phyloP scores from a whole-genome alignment of 1,140 invertebrate species.

The Saccostrea echinata region DNA sequence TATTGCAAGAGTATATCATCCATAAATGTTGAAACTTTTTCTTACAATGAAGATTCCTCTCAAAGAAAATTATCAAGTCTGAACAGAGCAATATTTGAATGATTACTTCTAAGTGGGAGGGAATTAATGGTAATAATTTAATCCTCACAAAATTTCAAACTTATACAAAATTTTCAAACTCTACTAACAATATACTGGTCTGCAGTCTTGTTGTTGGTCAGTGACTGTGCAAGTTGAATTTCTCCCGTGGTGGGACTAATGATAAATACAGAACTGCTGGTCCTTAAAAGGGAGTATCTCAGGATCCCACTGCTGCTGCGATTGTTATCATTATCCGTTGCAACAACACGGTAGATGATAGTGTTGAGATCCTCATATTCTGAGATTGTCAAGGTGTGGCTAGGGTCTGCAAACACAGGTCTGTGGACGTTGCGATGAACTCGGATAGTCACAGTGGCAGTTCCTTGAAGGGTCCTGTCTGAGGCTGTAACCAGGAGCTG shows the following conservation, averaged over 20 bases:
- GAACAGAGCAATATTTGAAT: no score
- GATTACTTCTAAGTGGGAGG: no score
- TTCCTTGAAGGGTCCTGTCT: neutral
- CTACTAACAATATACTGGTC: constrained; percentile 61
- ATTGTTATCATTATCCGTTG: constrained; percentile 60
- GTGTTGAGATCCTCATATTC: constrained; percentile 52
- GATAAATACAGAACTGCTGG: constrained; percentile 51
- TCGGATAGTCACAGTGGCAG: constrained; percentile 58
- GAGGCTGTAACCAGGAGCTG: neutral
- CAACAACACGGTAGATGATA: constrained; percentile 54
- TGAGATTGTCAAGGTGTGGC: constrained; percentile 53
- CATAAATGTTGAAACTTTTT: no score
- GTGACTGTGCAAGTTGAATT: constrained; percentile 59
- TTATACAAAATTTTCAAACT: no score
- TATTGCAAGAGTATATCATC: no score
- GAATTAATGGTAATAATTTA: no score
- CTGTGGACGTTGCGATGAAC: constrained; percentile 88
- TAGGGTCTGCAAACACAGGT: constrained; percentile 82
- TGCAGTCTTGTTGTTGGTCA: constrained; percentile 58
- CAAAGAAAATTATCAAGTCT: no score
- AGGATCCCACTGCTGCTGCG: constrained; percentile 60
- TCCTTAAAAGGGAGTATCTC: constrained; percentile 54
- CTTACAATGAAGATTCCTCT: no score
- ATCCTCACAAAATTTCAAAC: no score
- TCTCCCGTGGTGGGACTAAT: constrained; percentile 61